Base-by-base conservation (phyloP, 2,888 invertebrate species). In the Dryococelus australis region DNA sequence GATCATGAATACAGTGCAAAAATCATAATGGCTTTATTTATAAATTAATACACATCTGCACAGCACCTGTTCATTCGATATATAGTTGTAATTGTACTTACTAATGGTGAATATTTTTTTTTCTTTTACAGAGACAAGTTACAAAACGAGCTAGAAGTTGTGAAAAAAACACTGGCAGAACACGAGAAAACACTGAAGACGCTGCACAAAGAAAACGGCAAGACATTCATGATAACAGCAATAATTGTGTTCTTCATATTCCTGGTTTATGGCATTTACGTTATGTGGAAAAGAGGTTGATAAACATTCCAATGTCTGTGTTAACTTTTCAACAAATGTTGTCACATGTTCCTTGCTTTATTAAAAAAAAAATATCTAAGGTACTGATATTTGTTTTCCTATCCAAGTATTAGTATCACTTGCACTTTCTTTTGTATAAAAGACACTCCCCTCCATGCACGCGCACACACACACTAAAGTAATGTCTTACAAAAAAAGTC, bases 191-290 rank as follows among this genome's bases (percentile, higher is more conserved):
- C 87, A 53, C 85, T 88, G 28, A 43, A 85, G 80, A 86, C 80
- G n/a, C 87, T 88, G 28, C 88, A 86, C 53, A 88, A 87, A 85
- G 88, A 88, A 65, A 88, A 88, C 47, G 87, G 88, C 43, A 88
- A 88, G 83, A 86, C 88, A 12, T 88, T 88, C 85, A 85, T 86
- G 81, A 51, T 88, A 35, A 87, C 88, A 78, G 88, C 86, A 27
- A 83, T 88, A 43, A 43, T 88, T 16, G 79, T 88, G 47, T 88
- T 88, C 85, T 51, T 88, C 85, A 47, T 79, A 51, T 88, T 88
- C 43, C 65, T 88, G 28, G 35, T 87, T n/a, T 88, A 88, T 87
- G 88, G 88, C 3, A 43, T 88, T 65, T 88, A 88, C 81, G 65
- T 86, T 51, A 86, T 88, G 87, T 28, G 51, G 51, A 47, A 65